These are phyloP conservation scores for Patella depressa DNA, from an alignment of 2,888 invertebrate species.

Conservation along the genomic window DNA sequence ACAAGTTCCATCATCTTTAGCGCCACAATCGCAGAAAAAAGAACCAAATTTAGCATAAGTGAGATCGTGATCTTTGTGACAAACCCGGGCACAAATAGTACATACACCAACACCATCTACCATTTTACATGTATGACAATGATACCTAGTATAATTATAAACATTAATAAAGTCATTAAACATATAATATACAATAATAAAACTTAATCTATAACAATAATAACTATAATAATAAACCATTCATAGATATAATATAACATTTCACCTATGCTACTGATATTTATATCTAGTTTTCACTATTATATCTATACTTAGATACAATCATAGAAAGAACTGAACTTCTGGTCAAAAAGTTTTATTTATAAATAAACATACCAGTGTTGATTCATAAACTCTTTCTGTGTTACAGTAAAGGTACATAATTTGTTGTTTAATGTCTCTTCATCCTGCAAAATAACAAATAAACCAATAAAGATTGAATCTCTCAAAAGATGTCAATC, in stretches of 20 bases:
- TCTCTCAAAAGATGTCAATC: background rate
- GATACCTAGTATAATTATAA: slow-evolving; percentile 82
- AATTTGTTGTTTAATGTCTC: slow-evolving; percentile 87
- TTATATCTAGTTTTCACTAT: background rate
- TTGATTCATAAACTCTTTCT: slow-evolving; percentile 97
- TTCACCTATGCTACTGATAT: too few relatives aligned
- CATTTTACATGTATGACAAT: slow-evolving; percentile 99
- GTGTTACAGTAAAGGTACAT: slow-evolving; percentile 96
- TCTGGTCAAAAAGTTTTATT: background rate
- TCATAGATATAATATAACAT: too few relatives aligned
- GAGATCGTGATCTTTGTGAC: slow-evolving; percentile 95
- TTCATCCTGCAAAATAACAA: slow-evolving; percentile 77
- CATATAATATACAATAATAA: too few relatives aligned
- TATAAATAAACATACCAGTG: slow-evolving; percentile 72
- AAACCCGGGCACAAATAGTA: slow-evolving; percentile 96
- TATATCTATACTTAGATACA: background rate
- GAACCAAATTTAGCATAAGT: slow-evolving; percentile 97
- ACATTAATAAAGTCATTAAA: too few relatives aligned
- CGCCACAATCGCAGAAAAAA: slow-evolving; percentile 99
- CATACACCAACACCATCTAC: slow-evolving; percentile 98
- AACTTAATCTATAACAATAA: too few relatives aligned
- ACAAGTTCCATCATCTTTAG: slow-evolving; percentile 79
- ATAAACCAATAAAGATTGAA: too few relatives aligned
- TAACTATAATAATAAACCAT: too few relatives aligned
- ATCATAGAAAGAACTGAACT: background rate